Base-by-base conservation (phyloP, 2,113 vertebrate genomes). In the Ciconia maguari region DNA sequence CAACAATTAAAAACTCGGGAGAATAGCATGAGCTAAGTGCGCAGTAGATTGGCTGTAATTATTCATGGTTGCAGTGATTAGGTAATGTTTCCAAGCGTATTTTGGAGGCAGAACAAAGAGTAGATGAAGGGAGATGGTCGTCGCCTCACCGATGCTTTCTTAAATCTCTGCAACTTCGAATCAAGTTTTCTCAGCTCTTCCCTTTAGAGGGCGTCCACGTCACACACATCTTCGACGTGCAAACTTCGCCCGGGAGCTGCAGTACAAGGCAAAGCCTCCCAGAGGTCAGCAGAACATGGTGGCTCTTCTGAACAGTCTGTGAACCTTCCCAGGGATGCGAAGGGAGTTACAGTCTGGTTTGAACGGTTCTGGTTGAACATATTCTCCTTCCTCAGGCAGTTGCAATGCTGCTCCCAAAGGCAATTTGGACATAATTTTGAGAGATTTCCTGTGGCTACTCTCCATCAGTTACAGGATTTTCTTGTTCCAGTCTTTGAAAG, bases 191-290 rank as follows among this genome's bases (percentile, higher is more conserved):
- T 65, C 65, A 18, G 32, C 61, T 77, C 61, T 92, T 81, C 57
- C 96, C 97, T 97, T 95, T 94, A 97, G 97, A 90, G 93, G 95
- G 97, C 93, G 79, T 18, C 83, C 83, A 17, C 10, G 88, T 46
- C 78, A 13, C 74, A 9, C 86, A 20, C 54, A 95, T 95, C 55
- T 62, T 8, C 8, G 1, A 29, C 6, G 1, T 0, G 38, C 30
- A 8, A 2, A 1, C 41, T 42, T 52, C 30, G 0, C 46, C 48
- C 11, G 5, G 81, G 36, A 85, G 87, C 66, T 66, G 93, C 91
- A 80, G 87, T 52, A 29, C 55, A 6, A 15, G 81, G 78, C 41
- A n/a, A 58, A 89, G 71, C 66, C 78, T 82, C 49, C 12, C 89
- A 60, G 71, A 52, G 91, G 38, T 83, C 93, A 86, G 89, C 71